Base-by-base conservation (phyloP, 2,888 invertebrate species). In the Scaeva pyrastri region DNA sequence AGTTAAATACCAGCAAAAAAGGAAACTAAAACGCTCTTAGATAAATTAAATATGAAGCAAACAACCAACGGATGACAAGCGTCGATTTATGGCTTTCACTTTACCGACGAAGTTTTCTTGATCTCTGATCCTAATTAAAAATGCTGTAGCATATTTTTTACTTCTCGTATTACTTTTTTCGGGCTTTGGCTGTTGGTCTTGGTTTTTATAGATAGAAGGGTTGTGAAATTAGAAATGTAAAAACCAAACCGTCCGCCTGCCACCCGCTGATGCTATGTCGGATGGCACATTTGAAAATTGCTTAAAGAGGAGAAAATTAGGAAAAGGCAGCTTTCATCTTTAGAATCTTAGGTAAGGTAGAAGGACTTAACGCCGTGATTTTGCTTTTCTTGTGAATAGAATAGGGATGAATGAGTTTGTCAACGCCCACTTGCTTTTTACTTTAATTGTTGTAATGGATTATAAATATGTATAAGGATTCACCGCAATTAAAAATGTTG, bases 81-180 rank as follows among this genome's bases (percentile, higher is more conserved):
- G 70, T 77, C 70, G 77, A 70, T 62, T 77, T 77, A 77, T 77
- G 77, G 70, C 70, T 77, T 77, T 77, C 60, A 70, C 77, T 77
- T 77, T 71, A 52, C 77, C 60, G 43, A 77, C 70, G 36, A 77
- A 77, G 70, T 77, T 77, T 77, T 71, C 77, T 56, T 77, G 70
- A 77, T 77, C 77, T 77, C 70, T 77, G 77, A 77, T 62, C 77
- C 77, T 77, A 77, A 77, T 77, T 77, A 77, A 77, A 77, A 77
- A 70, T 71, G 50, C 70, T 70, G 52, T 60, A 71, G 52, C 50
- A 52, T 16, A 62, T 21, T 77, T 77, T 77, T 19, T 62, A 70
- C 36, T 76, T 68, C n/a, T 60, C 62, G 60, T 77, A 50, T 71
- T 36, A 77, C 43, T 70, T 71, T 23, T 19, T 43, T 56, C 36